Conservation (phyloP, 2,113 vertebrate species). For the Xiphophorus maculatus region DNA sequence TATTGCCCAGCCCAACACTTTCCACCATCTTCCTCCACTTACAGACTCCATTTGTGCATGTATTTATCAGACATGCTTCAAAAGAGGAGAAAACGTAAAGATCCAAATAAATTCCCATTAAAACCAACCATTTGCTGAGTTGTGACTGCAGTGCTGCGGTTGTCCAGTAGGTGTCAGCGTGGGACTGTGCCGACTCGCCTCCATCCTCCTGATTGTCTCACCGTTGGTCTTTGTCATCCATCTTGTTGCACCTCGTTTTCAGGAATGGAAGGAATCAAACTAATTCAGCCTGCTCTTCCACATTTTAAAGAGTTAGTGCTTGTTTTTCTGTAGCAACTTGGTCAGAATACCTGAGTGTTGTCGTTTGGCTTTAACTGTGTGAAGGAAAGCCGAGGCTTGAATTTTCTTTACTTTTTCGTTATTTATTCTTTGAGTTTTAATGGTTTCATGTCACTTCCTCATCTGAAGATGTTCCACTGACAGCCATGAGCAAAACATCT, state of each 20-base stretch:
- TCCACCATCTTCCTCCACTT: background rate
- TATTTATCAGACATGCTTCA: background rate
- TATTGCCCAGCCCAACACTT: background rate
- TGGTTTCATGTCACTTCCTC: constrained; percentile 45
- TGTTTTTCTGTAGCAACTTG: constrained; percentile 11
- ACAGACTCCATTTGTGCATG: background rate
- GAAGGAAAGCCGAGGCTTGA: background rate
- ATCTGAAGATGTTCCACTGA: constrained; percentile 37
- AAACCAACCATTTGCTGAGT: background rate
- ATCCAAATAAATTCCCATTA: background rate
- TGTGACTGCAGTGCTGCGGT: constrained; percentile 3
- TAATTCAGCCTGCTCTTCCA: background rate
- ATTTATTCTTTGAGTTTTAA: constrained; percentile 22
- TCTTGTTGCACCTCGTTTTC: constrained; percentile 56
- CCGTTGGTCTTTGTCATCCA: constrained; percentile 64
- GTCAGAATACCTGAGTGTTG: background rate
- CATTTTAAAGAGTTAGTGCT: background rate
- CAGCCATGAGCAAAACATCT: constrained; percentile 25
- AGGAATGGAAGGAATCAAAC: constrained; percentile 20
- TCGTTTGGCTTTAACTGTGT: background rate
- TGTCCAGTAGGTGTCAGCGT: constrained; percentile 76
- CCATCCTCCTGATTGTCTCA: constrained; percentile 30
- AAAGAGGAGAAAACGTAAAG: background rate
- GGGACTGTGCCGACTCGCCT: constrained; percentile 32
- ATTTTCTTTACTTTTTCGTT: background rate